Evolutionary conservation across 2,113 vertebrate genomes (phyloP), one percentile per base, ranked within the genome.

Genomic region (Dasypus novemcinctus): DNA sequence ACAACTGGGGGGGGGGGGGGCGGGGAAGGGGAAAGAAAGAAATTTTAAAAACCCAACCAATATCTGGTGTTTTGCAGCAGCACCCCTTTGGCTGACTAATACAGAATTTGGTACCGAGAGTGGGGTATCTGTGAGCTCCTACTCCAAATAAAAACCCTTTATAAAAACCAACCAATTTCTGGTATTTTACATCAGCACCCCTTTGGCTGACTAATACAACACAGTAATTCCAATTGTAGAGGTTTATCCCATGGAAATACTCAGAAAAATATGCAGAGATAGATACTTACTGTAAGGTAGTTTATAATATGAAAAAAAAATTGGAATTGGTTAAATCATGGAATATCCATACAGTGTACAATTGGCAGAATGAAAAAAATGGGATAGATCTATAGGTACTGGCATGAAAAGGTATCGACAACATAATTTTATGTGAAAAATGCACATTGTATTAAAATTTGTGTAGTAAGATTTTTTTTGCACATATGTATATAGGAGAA

Each of bases 361-460:
- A 87, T 29, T 43, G 57, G 36, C n/a, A 64, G 33, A 78, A 10
- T 68, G 72, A 46, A 92, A 88, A 93, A 21, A 88, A 88, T 63
- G 4, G 36, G 9, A 31, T 57, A 83, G 59, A 43, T 49, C 46
- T 49, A 49, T 49, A 49, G 5, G 46, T 49, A 49, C 46, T 49
- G 46, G 46, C 46, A 49, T 29, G 20, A 75, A 90, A 94, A 94
- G 29, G 68, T 18, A 88, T 27, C 63, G 11, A 72, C 54, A 75
- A 89, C 57, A 82, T 75, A 89, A 83, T 83, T 94, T 90, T 89
- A 46, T 46, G 46, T 83, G 59, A 83, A 93, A 87, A 84, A 74
- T 64, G 31, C 11, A 66, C 43, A 21, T 81, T 81, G 78, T 54
- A 89, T 23, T 36, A 88, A 92, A 88, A 43, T 81, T 21, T 33